Evolutionary conservation across 1,140 invertebrate genomes (phyloP).

Genomic region (Reticulitermes speratus): DNA sequence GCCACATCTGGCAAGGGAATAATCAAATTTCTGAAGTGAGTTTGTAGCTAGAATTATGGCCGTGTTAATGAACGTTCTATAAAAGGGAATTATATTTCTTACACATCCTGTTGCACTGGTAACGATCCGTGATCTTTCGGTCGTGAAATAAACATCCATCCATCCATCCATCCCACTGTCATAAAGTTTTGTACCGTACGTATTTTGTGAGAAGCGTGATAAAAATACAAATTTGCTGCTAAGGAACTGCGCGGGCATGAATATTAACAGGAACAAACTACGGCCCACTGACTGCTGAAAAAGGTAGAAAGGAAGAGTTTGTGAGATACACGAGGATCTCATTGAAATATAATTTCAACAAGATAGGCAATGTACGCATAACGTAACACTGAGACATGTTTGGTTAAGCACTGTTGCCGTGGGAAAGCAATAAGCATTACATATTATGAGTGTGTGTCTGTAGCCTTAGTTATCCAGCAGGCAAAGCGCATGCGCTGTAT

Average conservation of each 20-base stretch:
- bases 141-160: not conserved
- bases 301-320: not conserved
- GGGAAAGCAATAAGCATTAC: no score
- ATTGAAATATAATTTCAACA: not conserved
- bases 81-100: not conserved
- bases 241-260: not conserved
- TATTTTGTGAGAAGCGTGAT: not conserved
- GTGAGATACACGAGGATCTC: not conserved
- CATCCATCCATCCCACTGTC: not conserved
- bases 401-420: no score
- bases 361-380: no score
- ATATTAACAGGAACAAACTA: not conserved
- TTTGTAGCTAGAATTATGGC: no score
- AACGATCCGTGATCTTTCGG: not conserved
- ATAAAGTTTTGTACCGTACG: slow-evolving; percentile 1
- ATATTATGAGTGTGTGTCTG: no score
- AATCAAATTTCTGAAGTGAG: no score
- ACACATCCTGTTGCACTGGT: not conserved
- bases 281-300: not conserved
- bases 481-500: no score
- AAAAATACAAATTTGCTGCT: not conserved
- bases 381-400: no score
- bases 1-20: no score
- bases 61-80: no score
- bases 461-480: no score